Base-by-base conservation (phyloP, 2,113 vertebrate species). In the Barnardius zonarius region DNA sequence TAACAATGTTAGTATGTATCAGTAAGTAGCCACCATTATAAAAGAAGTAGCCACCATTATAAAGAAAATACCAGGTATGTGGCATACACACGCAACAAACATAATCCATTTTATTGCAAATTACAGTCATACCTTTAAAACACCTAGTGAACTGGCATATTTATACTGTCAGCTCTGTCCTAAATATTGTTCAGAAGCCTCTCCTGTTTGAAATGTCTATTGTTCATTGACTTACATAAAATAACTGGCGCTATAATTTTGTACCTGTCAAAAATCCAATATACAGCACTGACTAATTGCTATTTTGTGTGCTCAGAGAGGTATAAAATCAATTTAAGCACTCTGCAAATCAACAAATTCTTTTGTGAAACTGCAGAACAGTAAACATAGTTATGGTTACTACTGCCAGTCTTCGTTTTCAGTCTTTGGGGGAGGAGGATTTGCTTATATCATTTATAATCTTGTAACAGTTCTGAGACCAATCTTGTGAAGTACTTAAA, bases 201-300 rank as follows among this genome's bases (percentile, higher is more conserved):
- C 55, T 49, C 46, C 91, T 95, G 41, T 93, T 93, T 80, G 79
- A 88, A 96, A 74, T 89, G 69, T 92, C 35, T 86, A 76, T 55
- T 96, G 87, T 80, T 86, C 88, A 69, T 81, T 77, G 88, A 77
- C 87, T 96, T 82, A 67, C 51, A 17, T 68, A 81, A 95, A 95
- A 87, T 97, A 97, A 97, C 94, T 97, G 95, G 93, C 76, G 86
- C 83, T 81, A 90, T 97, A 97, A 98, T 97, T 97, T 95, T 93
- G 96, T 93, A 95, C 82, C 94, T 96, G 97, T 97, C 97, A 97
- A 95, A 86, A 97, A 96, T 88, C 74, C 94, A 84, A 55, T 41
- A 75, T 41, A 43, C 68, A 59, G 73, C 87, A 62, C 59, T 97
- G 95, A 93, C 93, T 98, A 98, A 97, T 97, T 98, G 93, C 86